Evolutionary conservation across 2,888 invertebrate species (phyloP), one percentile per base, ranked within the genome.

Genomic region (Agonopterix arenella): DNA sequence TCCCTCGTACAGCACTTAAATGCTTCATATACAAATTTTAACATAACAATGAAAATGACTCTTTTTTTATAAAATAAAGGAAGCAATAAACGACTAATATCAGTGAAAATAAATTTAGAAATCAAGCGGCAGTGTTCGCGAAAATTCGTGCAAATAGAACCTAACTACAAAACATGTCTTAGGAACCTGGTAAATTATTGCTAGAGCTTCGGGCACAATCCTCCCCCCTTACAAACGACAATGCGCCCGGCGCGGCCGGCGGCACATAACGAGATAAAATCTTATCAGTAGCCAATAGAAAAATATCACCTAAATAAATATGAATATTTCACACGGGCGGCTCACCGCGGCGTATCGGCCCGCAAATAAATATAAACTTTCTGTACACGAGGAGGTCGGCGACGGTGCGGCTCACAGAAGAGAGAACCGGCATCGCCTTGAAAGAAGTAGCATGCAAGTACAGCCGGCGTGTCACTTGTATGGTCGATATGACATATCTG

Each of bases 221-320:
- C 70, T 66, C 60, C 66, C 68, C 45, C 36, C 45, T 69, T 69
- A 68, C 72, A 64, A 70, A 72, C 76, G 74, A 80, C 76, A 74
- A 72, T 68, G 74, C 64, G 70, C 73, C 70, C 77, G 73, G 74
- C 74, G 71, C 59, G 60, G 66, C 73, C 77, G 77, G 73, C 71
- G 76, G 71, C 73, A 70, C 81, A 76, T 80, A 81, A 82, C 83
- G 82, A 82, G 80, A 80, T 82, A 78, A 82, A 80, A 83, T 81
- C 84, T 84, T 83, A 84, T 82, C 80, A 83, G 86, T 85, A 86
- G 88, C 88, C 88, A 84, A 88, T 88, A 89, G 84, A 89, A 89
- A 89, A 89, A 88, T 88, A 89, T 88, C 86, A 88, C 88, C 84
- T 85, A 88, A 89, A 88, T 84, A 88, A 86, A 86, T 85, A 86